A percentile compares a stretch with the other conserved stretches of the same genome.
Conservation (phyloP, 1,140 invertebrate genomes). For the Ylistrum balloti region DNA sequence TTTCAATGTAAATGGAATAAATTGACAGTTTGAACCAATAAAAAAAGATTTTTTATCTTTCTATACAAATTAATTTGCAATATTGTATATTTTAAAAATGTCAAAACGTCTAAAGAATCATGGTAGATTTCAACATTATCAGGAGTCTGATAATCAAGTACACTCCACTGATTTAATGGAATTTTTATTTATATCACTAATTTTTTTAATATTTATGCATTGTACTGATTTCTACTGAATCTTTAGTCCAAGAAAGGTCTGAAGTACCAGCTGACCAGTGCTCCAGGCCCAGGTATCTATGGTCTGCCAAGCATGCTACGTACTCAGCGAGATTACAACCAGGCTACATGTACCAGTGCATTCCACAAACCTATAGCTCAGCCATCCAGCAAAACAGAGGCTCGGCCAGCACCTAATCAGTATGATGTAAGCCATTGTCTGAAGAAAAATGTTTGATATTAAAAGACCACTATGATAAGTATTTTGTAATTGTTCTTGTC, state of each 20-base stretch:
- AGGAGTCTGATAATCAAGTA: not conserved
- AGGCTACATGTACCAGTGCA: conserved; percentile 67
- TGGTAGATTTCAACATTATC: too few relatives aligned
- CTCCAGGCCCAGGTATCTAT: conserved; percentile 79
- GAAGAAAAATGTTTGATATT: too few relatives aligned
- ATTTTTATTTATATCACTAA: not conserved
- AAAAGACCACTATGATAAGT: too few relatives aligned
- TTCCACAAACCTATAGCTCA: conserved; percentile 79
- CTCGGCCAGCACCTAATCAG: conserved; percentile 77
- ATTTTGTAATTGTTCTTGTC: too few relatives aligned
- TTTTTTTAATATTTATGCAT: conserved; percentile 37
- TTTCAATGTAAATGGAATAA: too few relatives aligned
- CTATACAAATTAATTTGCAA: too few relatives aligned
- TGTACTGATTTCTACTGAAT: not conserved
- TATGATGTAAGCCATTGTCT: conserved; percentile 75
- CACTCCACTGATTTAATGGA: not conserved
- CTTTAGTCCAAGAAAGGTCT: conserved; percentile 68
- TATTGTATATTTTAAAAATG: too few relatives aligned
- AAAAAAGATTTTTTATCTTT: too few relatives aligned
- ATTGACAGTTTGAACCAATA: too few relatives aligned
- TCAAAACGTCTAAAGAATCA: too few relatives aligned
- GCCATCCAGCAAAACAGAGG: conserved; percentile 66
- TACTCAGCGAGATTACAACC: conserved; percentile 77
- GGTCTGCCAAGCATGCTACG: conserved; percentile 72
- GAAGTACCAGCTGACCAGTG: conserved; percentile 67